A percentile compares a stretch with the other conserved stretches of the same genome.
phyloP scores from a whole-genome alignment of 1,140 invertebrate species.

The Temnothorax longispinosus region DNA sequence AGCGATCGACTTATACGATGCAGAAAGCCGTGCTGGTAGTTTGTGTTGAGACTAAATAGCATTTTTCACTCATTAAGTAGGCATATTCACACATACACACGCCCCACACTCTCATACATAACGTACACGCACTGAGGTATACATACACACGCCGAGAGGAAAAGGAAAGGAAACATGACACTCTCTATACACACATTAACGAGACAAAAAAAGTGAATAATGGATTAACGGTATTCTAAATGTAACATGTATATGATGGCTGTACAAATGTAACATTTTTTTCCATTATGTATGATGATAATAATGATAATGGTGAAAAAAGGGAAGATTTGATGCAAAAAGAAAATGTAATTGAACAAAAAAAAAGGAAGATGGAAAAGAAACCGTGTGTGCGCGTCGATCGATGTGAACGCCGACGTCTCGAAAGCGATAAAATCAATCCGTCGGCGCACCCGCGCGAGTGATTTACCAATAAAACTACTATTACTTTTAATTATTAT shows the following conservation, averaged over 20 bases:
- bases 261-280: conserved; percentile 86
- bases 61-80: conserved; percentile 79
- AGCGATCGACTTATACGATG: conserved; percentile 33
- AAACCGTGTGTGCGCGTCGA: conserved; percentile 73
- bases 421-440: conserved; percentile 70
- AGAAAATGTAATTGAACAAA: conserved; percentile 73
- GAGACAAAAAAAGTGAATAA: conserved; percentile 79
- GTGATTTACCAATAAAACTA: conserved; percentile 82
- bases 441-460: conserved; percentile 76
- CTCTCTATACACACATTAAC: conserved; percentile 68
- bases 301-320: conserved; percentile 72
- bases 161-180: conserved; percentile 66
- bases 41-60: conserved; percentile 74
- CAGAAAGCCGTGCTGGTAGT: conserved; percentile 72
- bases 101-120: conserved; percentile 13
- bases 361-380: conserved; percentile 57
- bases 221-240: conserved; percentile 84
- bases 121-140: conserved; percentile 63
- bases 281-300: conserved; percentile 84
- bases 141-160: conserved; percentile 66
- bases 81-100: conserved; percentile 65
- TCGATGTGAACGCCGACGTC: conserved; percentile 63
- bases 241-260: conserved; percentile 85
- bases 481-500: conserved; percentile 84
- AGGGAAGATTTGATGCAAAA: conserved; percentile 77